Percentiles rank a stretch among this genome's conserved stretches.
These are phyloP conservation scores for Bambusicola thoracicus DNA, from an alignment of 2,113 vertebrate species.

Conservation along the genomic window DNA sequence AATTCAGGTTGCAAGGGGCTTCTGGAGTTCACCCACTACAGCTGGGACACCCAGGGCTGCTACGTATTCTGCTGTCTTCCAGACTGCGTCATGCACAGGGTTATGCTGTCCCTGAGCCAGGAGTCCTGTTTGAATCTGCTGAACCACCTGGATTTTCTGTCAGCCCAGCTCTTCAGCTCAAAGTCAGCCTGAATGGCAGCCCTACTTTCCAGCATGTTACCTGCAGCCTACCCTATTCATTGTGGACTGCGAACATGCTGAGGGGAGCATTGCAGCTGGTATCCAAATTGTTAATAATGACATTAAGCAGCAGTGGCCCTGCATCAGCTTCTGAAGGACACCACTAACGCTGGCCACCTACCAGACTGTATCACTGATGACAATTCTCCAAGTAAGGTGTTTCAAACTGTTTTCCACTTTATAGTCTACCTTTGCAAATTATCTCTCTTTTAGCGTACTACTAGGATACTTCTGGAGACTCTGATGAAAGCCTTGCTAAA, in stretches of 20 bases:
- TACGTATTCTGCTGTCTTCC: accelerated
- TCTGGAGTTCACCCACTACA: neutral
- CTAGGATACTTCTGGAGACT: neutral
- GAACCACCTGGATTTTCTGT: accelerated
- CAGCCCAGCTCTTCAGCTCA: neutral
- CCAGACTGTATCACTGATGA: accelerated
- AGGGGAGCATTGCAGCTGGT: neutral
- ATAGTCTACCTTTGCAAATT: neutral
- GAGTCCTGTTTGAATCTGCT: neutral
- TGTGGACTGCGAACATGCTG: neutral
- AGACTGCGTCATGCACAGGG: too few species aligned
- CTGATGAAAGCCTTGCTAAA: neutral
- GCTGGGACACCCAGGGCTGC: neutral
- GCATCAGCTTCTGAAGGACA: neutral
- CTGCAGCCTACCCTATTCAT: neutral
- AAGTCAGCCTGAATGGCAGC: neutral
- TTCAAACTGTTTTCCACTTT: neutral
- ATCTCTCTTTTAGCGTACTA: accelerated
- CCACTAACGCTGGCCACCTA: accelerated
- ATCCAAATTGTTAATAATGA: accelerated
- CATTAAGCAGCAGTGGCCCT: accelerated
- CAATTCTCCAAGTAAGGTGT: accelerated
- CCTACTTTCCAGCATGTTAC: accelerated
- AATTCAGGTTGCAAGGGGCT: neutral
- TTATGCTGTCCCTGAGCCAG: neutral